Evolutionary conservation across 1,140 invertebrate species (phyloP), one percentile per base, ranked within the genome.

Genomic region (Drosophila tropicalis): DNA sequence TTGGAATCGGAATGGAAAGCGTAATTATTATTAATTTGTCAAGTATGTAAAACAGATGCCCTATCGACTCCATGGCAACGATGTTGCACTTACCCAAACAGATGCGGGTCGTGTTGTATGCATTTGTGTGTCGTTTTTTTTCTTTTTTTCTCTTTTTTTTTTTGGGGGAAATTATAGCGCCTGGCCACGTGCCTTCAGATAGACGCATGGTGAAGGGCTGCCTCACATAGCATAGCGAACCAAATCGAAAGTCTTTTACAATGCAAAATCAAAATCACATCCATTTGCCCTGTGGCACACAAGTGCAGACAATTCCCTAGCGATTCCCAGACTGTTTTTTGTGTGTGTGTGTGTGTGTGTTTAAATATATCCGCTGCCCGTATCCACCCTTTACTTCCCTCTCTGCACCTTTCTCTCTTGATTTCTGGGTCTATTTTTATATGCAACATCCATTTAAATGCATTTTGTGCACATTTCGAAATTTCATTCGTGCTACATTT

Each of bases 21-120:
- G 83, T 87, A 87, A 86, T 87, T 86, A 83, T 87, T 86, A 87
- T 87, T 76, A 87, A 87, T 86, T 86, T 86, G 83, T 86, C 83
- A 87, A 87, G 84, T 87, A 83, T 87, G 79, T 83, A 87, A 89
- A 89, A 89, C 84, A 87, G 84, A 87, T 87, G 83, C 83, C 76
- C 72, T 54, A 47, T 71, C 65, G 64, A 67, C 71, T 57, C 55
- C 47, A 68, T 62, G 60, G 22, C 44, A 51, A 51, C 44, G 17
- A 19, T n/a, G 44, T 47, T 47, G 44, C 44, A 47, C 44, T 47
- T 67, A 67, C 44, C 29, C 55, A 56, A 62, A 54, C 66, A 69
- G 51, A 86, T 85, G 83, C 83, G 82, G 82, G 82, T 51, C 69
- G 34, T 62, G 34, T 62, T 54, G 62, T 62, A 74, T 70, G 41